A percentile compares a stretch with the other conserved stretches of the same genome.
phyloP scores from a whole-genome alignment of 2,113 vertebrate species.

The Xiphorhynchus elegans region DNA sequence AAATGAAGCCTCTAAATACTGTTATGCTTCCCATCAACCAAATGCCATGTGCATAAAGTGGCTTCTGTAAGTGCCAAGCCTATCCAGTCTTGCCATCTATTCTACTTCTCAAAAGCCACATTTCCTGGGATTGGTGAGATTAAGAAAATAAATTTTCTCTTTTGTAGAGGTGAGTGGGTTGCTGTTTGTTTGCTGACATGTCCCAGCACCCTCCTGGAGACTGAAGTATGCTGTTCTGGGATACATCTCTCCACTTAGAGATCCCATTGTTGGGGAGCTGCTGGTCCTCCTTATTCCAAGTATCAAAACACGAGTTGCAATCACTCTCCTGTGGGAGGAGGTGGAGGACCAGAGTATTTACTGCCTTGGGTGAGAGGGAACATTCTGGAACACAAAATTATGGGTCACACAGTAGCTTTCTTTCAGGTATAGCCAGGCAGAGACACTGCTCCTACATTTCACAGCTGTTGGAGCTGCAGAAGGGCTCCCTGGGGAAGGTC shows the following conservation, averaged over 20 bases:
- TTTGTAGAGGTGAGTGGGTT: background rate
- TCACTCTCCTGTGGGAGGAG: background rate
- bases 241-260: background rate
- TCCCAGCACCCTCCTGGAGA: background rate
- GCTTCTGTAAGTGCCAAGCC: background rate
- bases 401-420: background rate
- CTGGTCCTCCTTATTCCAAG: background rate
- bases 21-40: background rate
- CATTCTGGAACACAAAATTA: background rate
- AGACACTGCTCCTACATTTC: background rate
- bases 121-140: background rate
- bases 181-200: background rate
- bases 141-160: background rate
- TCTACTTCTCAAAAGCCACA: background rate
- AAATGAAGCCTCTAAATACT: background rate
- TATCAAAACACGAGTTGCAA: background rate
- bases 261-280: background rate
- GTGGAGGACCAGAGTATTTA: background rate
- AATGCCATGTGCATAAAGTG: background rate
- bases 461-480: background rate
- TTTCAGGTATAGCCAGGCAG: background rate
- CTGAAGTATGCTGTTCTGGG: accelerated
- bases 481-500: background rate
- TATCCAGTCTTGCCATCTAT: background rate
- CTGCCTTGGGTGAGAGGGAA: background rate